phyloP scores from a whole-genome alignment of 2,888 invertebrate genomes.

The Zygothrica quintamaculata region DNA sequence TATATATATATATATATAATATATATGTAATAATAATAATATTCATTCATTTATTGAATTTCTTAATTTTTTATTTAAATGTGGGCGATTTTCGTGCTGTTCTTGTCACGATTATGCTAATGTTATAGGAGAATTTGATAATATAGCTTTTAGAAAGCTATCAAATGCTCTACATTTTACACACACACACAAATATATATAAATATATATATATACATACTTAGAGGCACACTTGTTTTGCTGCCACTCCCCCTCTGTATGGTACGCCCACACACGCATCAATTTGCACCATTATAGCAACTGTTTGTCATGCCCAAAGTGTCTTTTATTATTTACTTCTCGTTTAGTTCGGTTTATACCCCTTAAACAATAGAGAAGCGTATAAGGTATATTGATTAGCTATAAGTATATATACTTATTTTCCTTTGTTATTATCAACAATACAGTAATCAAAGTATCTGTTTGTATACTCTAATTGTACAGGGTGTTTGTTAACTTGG shows the following conservation, averaged over 20 bases:
- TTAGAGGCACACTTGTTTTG: too few relatives aligned
- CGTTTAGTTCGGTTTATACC: conserved; percentile 28
- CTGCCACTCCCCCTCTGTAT: conserved; percentile 5
- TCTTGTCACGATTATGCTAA: conserved; percentile 71
- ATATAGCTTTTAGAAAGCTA: conserved; percentile 68
- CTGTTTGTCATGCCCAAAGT: conserved; percentile 40
- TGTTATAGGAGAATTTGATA: conserved; percentile 62
- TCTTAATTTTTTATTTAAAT: conserved; percentile 14
- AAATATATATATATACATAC: too few relatives aligned
- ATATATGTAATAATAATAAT: conserved; percentile 1
- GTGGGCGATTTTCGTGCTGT: conserved; percentile 19
- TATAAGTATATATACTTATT: too few relatives aligned
- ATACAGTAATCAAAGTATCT: too few relatives aligned
- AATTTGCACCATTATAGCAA: conserved; percentile 15
- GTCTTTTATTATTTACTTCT: conserved; percentile 24
- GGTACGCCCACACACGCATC: conserved; percentile 39
- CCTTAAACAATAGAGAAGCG: background rate
- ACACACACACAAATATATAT: too few relatives aligned
- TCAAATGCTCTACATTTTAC: conserved; percentile 72
- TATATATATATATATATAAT: conserved; percentile 11
- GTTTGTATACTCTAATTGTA: too few relatives aligned
- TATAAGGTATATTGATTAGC: conserved; percentile 3
- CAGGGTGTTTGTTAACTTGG: too few relatives aligned
- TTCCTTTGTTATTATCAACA: too few relatives aligned
- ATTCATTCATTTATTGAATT: conserved; percentile 11